phyloP scores from a whole-genome alignment of 2,888 invertebrate species.

The Lasius platythorax region DNA sequence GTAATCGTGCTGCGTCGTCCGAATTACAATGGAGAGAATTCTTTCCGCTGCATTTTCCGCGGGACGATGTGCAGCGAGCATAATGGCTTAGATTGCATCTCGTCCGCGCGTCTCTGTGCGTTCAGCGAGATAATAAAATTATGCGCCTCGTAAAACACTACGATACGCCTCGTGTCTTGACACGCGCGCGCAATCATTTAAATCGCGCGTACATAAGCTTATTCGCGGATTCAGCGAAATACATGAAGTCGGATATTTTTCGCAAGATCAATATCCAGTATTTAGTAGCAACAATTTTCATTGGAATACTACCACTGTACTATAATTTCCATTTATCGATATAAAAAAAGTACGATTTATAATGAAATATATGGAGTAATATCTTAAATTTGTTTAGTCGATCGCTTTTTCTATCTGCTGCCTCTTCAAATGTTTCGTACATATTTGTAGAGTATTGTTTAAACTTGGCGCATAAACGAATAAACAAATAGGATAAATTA shows the following conservation, averaged over 20 bases:
- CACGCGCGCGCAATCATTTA: constrained; percentile 9
- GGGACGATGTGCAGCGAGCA: constrained; percentile 26
- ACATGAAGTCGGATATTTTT: background rate
- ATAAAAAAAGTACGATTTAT: background rate
- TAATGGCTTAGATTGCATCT: constrained; percentile 48
- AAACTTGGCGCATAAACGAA: background rate
- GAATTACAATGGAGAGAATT: constrained; percentile 34
- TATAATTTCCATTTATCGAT: background rate
- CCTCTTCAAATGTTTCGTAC: background rate
- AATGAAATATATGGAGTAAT: constrained; percentile 1
- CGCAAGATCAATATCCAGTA: constrained; percentile 14
- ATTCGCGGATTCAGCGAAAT: constrained; percentile 20
- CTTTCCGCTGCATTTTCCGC: constrained; percentile 11
- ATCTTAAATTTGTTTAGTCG: background rate
- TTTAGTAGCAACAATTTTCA: constrained; percentile 17
- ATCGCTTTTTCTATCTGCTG: background rate
- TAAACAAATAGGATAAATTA: constrained; percentile 4
- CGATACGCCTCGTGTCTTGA: constrained; percentile 40
- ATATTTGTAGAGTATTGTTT: background rate
- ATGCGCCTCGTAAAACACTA: constrained; percentile 50
- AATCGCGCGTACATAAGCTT: constrained; percentile 24
- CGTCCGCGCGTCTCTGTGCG: constrained; percentile 16
- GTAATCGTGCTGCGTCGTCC: constrained; percentile 34
- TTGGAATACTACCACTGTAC: constrained; percentile 2
- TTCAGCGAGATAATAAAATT: constrained; percentile 44